A percentile compares a stretch with the other conserved stretches of the same genome.
phyloP scores from a whole-genome alignment of 2,113 vertebrate species.

The Pholis gunnellus region DNA sequence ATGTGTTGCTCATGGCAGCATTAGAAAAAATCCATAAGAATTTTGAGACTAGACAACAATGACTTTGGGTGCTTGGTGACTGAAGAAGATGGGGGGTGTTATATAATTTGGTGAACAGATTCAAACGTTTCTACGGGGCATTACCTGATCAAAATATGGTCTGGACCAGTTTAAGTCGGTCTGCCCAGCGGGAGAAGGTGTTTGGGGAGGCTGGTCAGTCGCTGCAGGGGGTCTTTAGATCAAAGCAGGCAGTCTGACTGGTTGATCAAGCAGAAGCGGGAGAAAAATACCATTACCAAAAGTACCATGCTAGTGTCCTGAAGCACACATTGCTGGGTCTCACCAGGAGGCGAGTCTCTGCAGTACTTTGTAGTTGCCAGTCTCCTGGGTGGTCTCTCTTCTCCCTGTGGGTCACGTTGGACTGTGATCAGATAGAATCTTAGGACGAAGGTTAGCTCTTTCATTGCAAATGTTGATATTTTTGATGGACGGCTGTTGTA shows the following conservation, averaged over 20 bases:
- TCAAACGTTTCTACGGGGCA: neutral
- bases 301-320: neutral
- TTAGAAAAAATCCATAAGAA: neutral
- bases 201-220: constrained; percentile 5
- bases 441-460: neutral
- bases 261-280: constrained; percentile 3
- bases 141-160: neutral
- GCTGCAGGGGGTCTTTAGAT: constrained; percentile 6
- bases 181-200: neutral
- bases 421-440: neutral
- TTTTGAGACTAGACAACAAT: neutral
- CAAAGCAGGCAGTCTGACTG: constrained; percentile 22
- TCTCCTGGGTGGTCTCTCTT: neutral
- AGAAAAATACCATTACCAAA: constrained; percentile 16
- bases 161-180: neutral
- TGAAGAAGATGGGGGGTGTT: neutral
- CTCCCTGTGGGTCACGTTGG: neutral
- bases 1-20: neutral
- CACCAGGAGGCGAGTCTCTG: constrained; percentile 8
- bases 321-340: constrained; percentile 7
- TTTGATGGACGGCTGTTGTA: neutral
- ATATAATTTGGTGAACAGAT: neutral
- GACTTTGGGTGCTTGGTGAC: neutral
- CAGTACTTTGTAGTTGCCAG: neutral
- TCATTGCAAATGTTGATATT: neutral